Evolutionary conservation across 1,140 invertebrate genomes (phyloP).

Genomic region (Drosophila kepulauana): DNA sequence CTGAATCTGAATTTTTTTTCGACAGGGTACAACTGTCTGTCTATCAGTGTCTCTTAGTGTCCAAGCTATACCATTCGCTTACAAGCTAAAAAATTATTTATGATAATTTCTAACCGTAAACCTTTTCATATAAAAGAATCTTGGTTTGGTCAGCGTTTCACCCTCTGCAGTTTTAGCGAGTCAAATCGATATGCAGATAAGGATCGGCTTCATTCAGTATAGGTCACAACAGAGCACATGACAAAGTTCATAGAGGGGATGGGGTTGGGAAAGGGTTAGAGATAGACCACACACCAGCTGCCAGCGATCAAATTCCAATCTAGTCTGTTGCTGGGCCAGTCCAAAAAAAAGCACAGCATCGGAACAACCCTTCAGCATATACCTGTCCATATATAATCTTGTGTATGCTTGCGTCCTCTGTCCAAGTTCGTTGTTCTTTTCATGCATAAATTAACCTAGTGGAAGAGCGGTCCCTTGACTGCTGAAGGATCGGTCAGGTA

Average conservation of each 20-base stretch:
- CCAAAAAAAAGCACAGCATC: slow-evolving; percentile 31
- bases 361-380: slow-evolving; percentile 65
- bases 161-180: neutral
- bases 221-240: no score
- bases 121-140: neutral
- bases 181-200: slow-evolving; percentile 17
- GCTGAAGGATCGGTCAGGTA: slow-evolving; percentile 47
- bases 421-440: slow-evolving; percentile 35
- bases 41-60: no score
- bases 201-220: neutral
- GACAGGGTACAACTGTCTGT: no score
- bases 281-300: slow-evolving; percentile 30
- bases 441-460: slow-evolving; percentile 63
- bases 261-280: slow-evolving; percentile 24
- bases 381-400: slow-evolving; percentile 24
- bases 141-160: neutral
- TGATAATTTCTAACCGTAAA: neutral
- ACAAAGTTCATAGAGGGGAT: slow-evolving; percentile 15
- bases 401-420: slow-evolving; percentile 48
- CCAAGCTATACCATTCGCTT: no score
- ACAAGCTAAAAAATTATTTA: no score
- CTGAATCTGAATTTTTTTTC: no score
- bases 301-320: slow-evolving; percentile 25
- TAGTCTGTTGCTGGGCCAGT: neutral
- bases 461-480: slow-evolving; percentile 9